A percentile compares a stretch with the other conserved stretches of the same genome.
These are phyloP conservation scores for Callionymus lyra DNA, from an alignment of 2,113 vertebrate species.

Conservation along the genomic window DNA sequence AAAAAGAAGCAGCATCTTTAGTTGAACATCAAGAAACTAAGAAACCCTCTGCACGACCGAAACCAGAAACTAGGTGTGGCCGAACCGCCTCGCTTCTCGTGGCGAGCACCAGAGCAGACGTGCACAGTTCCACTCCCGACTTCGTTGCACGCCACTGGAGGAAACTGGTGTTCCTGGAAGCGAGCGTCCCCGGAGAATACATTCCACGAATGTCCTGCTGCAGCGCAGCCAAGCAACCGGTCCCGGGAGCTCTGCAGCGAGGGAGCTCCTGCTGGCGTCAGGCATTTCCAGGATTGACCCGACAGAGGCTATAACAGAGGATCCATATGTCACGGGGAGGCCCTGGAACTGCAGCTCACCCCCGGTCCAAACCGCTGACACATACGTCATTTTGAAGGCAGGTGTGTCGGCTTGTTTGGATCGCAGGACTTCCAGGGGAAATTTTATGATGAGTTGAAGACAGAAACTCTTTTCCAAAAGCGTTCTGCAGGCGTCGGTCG, in stretches of 20 bases:
- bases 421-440: slow-evolving; percentile 22
- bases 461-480: slow-evolving; percentile 26
- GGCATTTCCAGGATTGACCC: slow-evolving; percentile 27
- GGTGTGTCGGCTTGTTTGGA: slow-evolving; percentile 29
- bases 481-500: too few species aligned
- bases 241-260: slow-evolving; percentile 6
- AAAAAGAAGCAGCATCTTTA: too few species aligned
- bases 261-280: slow-evolving; percentile 16
- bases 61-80: slow-evolving; percentile 22
- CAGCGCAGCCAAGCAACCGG: slow-evolving; percentile 11
- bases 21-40: too few species aligned
- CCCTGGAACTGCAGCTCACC: slow-evolving; percentile 33
- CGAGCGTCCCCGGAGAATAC: slow-evolving; percentile 15
- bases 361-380: slow-evolving; percentile 29
- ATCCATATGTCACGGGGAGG: slow-evolving; percentile 22
- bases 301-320: slow-evolving; percentile 38
- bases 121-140: slow-evolving; percentile 13
- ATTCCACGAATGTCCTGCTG: slow-evolving; percentile 44
- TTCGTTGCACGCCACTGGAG: slow-evolving; percentile 23
- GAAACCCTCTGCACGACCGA: too few species aligned
- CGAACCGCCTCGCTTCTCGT: slow-evolving; percentile 11
- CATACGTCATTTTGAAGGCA: slow-evolving; percentile 19
- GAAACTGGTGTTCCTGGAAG: slow-evolving; percentile 55
- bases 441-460: slow-evolving; percentile 22
- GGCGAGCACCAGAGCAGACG: slow-evolving; percentile 21